Evolutionary conservation across 1,140 invertebrate species (phyloP).

Genomic region (Halesus radiatus): DNA sequence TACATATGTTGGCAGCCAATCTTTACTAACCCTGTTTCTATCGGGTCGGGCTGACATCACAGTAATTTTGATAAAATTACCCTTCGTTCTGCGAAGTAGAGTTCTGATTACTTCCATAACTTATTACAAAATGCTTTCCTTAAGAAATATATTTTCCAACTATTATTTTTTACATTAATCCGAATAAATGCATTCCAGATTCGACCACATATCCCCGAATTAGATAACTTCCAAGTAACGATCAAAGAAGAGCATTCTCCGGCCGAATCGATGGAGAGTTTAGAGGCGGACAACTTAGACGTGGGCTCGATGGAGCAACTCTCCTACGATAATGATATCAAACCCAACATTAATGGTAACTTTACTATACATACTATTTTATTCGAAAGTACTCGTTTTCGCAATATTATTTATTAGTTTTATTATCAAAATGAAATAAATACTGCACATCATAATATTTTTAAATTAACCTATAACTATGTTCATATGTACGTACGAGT

Average conservation of each 20-base stretch:
- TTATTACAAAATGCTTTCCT: no score
- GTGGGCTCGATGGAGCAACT: constrained; percentile 68
- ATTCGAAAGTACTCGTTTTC: no score
- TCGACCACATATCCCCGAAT: constrained; percentile 75
- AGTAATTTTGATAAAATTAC: no score
- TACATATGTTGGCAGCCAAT: no score
- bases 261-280: constrained; percentile 65
- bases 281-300: constrained; percentile 65
- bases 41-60: no score
- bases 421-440: no score
- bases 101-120: background rate
- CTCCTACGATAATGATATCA: constrained; percentile 64
- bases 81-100: background rate
- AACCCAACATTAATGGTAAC: constrained; percentile 67
- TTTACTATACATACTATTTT: background rate
- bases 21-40: no score
- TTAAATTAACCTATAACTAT: no score
- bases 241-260: constrained; percentile 61
- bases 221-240: constrained; percentile 65
- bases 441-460: no score
- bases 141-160: no score
- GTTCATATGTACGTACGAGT: no score
- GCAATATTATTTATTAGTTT: no score
- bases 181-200: constrained; percentile 67
- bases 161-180: background rate